Evolutionary conservation across 2,888 invertebrate species (phyloP).

Genomic region (Yponomeuta cagnagella): DNA sequence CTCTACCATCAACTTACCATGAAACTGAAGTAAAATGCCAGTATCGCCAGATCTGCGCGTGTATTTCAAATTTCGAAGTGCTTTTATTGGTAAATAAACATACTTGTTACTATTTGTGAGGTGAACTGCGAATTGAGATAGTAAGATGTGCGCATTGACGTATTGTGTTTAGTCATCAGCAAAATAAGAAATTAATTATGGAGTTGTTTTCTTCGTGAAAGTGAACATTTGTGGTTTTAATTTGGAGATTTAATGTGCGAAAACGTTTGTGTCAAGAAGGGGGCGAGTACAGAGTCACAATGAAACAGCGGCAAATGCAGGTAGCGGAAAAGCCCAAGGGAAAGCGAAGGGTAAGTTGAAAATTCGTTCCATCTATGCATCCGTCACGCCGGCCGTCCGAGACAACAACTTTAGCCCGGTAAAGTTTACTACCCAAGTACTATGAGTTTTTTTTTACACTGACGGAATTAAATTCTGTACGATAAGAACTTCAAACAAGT

Average conservation of each 20-base stretch:
- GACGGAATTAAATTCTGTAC: too few relatives aligned
- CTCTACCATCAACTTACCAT: too few relatives aligned
- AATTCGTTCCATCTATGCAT: too few relatives aligned
- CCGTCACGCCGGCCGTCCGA: too few relatives aligned
- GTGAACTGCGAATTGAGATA: constrained; percentile 20
- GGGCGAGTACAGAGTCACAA: not conserved
- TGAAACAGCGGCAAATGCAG: constrained; percentile 27
- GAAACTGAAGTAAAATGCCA: too few relatives aligned
- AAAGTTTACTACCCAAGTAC: too few relatives aligned
- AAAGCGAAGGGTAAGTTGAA: constrained; percentile 56
- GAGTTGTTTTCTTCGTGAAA: constrained; percentile 25
- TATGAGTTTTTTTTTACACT: too few relatives aligned
- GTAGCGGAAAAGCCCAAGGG: constrained; percentile 51
- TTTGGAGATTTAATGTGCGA: not conserved
- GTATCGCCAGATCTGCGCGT: too few relatives aligned
- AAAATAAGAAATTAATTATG: not conserved
- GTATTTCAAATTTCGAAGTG: too few relatives aligned
- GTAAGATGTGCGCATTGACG: constrained; percentile 15
- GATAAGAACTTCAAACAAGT: too few relatives aligned
- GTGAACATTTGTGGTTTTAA: constrained; percentile 24
- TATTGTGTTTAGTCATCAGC: constrained; percentile 17
- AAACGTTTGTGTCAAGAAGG: not conserved
- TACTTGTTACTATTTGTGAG: constrained; percentile 17
- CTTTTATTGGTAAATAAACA: too few relatives aligned
- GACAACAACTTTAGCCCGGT: too few relatives aligned